Evolutionary conservation across 1,140 invertebrate species (phyloP), one percentile per base, ranked within the genome.

Genomic region (Ceratosolen fusciceps): DNA sequence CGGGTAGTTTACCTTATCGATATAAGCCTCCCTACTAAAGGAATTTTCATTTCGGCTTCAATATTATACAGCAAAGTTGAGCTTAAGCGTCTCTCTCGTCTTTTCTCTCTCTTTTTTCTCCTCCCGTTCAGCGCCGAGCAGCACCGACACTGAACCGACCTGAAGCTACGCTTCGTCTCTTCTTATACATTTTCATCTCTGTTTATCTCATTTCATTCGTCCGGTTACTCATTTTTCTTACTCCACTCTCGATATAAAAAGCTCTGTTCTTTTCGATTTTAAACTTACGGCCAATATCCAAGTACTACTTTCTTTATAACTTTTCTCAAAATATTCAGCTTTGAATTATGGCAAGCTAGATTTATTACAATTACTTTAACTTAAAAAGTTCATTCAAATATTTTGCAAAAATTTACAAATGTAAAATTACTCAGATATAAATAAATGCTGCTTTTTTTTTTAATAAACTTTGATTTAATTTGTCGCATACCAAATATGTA

Each of bases 1-100:
- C 9, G n/a, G 10, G 29, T 68, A 39, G 37, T 37, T 37, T 72
- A 1, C 43, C 24, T 72, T 56, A 68, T 81, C 76, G 56, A 52
- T 52, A 75, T 54, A 29, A 67, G 60, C 29, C 12, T 75, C 34
- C 16, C 12, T 12, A 19, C 52, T 10, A 39, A n/a, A 68, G 58
- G 19, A 58, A 58, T 47, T 71, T 68, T 34, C 75, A 47, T 77
- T 71, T n/a, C 12, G n/a, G 21, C 47, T 54, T 34, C 12, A 37
- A 54, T 68, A 76, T 71, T 39, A 47, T 31, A 47, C 47, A 7
- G 37, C 71, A 39, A 54, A 72, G 47, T 72, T 47, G 49, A 21
- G 67, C n/a, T 70, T 47, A 70, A 72, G 29, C 39, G 39, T 43
- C 39, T 43, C 39, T 12, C 5, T 12, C 5, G 12, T 43, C 39